Evolutionary conservation across 2,113 vertebrate genomes (phyloP).

Genomic region (Tachysurus vachellii): DNA sequence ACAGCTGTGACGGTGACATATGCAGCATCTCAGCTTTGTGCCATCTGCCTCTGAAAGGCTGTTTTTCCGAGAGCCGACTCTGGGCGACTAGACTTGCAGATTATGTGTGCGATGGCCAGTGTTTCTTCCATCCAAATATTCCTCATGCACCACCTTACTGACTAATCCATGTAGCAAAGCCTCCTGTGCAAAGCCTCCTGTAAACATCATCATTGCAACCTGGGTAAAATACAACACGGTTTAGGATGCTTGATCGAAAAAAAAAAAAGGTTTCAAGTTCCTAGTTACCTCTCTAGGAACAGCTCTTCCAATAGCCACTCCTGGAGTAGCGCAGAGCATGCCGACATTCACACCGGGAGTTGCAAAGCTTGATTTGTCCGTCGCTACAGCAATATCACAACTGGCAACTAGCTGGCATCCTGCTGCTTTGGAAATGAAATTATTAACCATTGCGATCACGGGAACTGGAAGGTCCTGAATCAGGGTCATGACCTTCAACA

Average conservation of each 20-base stretch:
- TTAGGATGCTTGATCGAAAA: background rate
- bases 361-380: constrained; percentile 88
- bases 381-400: constrained; percentile 88
- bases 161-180: constrained; percentile 87
- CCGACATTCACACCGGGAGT: constrained; percentile 90
- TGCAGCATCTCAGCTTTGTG: constrained; percentile 79
- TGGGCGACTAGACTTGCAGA: constrained; percentile 81
- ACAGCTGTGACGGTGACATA: constrained; percentile 78
- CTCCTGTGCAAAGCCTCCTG: constrained; percentile 84
- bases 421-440: constrained; percentile 89
- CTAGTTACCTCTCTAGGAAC: constrained; percentile 86
- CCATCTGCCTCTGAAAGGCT: constrained; percentile 88
- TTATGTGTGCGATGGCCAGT: constrained; percentile 75
- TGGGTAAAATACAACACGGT: constrained; percentile 54
- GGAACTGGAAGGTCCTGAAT: constrained; percentile 89
- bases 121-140: constrained; percentile 84
- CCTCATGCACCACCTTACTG: constrained; percentile 88
- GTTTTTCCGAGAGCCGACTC: constrained; percentile 89
- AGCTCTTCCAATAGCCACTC: constrained; percentile 86
- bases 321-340: constrained; percentile 93
- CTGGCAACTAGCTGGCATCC: constrained; percentile 96
- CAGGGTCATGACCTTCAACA: constrained; percentile 86
- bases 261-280: background rate
- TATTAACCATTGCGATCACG: constrained; percentile 91
- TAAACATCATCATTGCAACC: constrained; percentile 91